Conservation (phyloP, 2,797 vertebrate species). For the Arrhamphus sclerolepis region DNA sequence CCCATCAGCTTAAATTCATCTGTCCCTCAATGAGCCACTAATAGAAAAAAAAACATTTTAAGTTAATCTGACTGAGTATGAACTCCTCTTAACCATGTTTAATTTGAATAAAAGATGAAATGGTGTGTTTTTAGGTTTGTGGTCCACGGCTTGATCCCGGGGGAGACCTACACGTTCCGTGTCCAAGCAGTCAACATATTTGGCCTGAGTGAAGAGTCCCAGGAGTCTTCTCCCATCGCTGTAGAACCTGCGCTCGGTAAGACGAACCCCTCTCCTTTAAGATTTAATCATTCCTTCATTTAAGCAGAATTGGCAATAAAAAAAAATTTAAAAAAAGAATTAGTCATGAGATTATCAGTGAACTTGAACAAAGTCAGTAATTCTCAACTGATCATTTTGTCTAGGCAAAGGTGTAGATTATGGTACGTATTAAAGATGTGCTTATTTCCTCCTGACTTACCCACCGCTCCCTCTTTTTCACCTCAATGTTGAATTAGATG, state of each 20-base stretch:
- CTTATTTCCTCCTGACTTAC: constrained; percentile 56
- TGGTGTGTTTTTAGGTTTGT: constrained; percentile 86
- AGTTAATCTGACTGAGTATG: too few species aligned
- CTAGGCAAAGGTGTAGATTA: constrained; percentile 69
- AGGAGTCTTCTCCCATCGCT: constrained; percentile 88
- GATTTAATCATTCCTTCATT: neutral
- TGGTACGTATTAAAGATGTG: constrained; percentile 68
- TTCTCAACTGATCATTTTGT: constrained; percentile 43
- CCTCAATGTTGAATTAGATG: neutral
- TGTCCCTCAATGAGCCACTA: too few species aligned
- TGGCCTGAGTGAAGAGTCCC: constrained; percentile 92
- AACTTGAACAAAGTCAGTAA: constrained; percentile 5
- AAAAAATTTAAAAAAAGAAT: neutral
- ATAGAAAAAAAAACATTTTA: neutral
- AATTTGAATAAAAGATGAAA: neutral
- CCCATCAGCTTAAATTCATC: too few species aligned
- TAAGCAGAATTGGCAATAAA: neutral
- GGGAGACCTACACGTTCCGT: constrained; percentile 91
- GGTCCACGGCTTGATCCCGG: constrained; percentile 89
- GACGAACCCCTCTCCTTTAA: constrained; percentile 13
- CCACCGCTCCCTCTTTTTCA: constrained; percentile 21
- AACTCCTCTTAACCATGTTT: neutral
- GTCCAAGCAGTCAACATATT: constrained; percentile 92
- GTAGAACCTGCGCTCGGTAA: constrained; percentile 93
- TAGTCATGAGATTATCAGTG: neutral